Evolutionary conservation across 2,113 vertebrate genomes (phyloP).

Genomic region (Nothobranchius furzeri): DNA sequence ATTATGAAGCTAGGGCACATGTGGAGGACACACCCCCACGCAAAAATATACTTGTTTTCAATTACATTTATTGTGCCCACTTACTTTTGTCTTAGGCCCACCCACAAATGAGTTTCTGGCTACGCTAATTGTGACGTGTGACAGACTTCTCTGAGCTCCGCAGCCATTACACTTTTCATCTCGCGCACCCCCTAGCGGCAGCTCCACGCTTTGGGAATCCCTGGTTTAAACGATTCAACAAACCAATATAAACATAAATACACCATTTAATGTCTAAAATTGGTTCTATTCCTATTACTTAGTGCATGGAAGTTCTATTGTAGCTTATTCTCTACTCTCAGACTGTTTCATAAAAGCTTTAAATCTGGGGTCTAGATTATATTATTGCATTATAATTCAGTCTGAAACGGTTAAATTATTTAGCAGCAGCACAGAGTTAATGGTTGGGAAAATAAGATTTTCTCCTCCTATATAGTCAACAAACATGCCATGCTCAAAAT

Average conservation of each 20-base stretch:
- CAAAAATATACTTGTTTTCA: too few species aligned
- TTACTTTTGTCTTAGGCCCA: too few species aligned
- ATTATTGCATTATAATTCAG: conserved; percentile 56
- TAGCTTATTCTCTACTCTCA: neutral
- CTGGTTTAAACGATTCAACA: neutral
- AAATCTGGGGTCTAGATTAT: conserved; percentile 28
- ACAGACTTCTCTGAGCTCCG: too few species aligned
- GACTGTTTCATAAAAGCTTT: conserved; percentile 4
- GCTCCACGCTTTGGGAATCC: too few species aligned
- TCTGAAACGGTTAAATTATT: conserved; percentile 49
- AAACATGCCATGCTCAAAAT: conserved; percentile 9
- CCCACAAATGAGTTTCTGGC: too few species aligned
- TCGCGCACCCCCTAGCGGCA: too few species aligned
- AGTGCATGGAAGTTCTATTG: neutral
- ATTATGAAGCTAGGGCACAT: too few species aligned
- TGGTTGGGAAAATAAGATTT: neutral
- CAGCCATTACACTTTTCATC: too few species aligned
- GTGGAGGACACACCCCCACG: too few species aligned
- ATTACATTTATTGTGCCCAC: too few species aligned
- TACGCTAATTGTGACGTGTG: too few species aligned
- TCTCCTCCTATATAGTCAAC: conserved; percentile 10
- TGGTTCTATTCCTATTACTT: neutral
- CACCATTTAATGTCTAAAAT: conserved; percentile 19
- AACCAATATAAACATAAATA: conserved; percentile 38
- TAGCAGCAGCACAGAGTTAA: conserved; percentile 21